A percentile compares a stretch with the other conserved stretches of the same genome.
Conservation (phyloP, 2,888 invertebrate species). For the Drosophila subsilvestris region DNA sequence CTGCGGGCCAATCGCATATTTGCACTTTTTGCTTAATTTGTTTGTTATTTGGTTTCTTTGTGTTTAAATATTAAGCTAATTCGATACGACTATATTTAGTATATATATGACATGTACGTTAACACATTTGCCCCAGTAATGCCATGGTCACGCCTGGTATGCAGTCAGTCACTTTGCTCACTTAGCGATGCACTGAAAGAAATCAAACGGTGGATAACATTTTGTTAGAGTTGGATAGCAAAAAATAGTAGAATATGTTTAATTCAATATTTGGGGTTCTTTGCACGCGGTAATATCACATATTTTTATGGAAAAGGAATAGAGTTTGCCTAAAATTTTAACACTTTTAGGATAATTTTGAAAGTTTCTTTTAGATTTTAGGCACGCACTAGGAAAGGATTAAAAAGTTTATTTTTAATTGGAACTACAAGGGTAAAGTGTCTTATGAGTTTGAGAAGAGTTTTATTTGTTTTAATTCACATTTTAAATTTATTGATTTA, state of each 20-base stretch:
- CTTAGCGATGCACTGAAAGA: conserved; percentile 54
- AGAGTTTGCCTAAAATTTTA: no score
- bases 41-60: conserved; percentile 10
- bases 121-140: conserved; percentile 34
- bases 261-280: neutral
- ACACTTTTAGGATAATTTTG: no score
- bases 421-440: no score
- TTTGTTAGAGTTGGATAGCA: neutral
- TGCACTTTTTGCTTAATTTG: conserved; percentile 1
- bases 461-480: neutral
- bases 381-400: no score
- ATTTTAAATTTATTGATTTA: neutral
- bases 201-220: conserved; percentile 5
- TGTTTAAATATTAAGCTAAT: conserved; percentile 19
- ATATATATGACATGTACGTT: conserved; percentile 24
- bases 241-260: neutral
- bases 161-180: conserved; percentile 28
- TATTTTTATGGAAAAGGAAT: no score
- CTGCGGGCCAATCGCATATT: neutral
- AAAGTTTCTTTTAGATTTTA: no score
- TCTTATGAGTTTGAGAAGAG: no score
- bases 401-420: accelerated
- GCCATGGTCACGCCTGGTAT: conserved; percentile 31
- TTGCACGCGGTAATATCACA: no score
- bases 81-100: conserved; percentile 8